Conservation (phyloP, 2,113 vertebrate genomes). For the Phylloscopus trochiloides region DNA sequence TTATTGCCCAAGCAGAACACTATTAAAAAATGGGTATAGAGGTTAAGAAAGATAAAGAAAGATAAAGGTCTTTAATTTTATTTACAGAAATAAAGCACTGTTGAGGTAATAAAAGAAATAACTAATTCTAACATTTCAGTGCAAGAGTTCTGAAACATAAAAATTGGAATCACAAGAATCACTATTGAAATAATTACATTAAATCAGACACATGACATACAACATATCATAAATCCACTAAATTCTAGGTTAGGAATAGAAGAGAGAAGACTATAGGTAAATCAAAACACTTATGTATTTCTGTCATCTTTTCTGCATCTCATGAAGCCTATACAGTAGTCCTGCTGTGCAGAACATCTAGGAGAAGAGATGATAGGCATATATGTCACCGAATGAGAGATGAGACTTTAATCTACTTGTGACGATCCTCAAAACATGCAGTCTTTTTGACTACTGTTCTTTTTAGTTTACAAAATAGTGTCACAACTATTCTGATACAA, state of each 20-base stretch:
- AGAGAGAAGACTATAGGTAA: conserved; percentile 6
- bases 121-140: neutral
- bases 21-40: conserved; percentile 19
- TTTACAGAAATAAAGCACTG: neutral
- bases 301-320: conserved; percentile 36
- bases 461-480: conserved; percentile 54
- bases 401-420: conserved; percentile 49
- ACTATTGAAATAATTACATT: neutral
- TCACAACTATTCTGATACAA: conserved; percentile 19
- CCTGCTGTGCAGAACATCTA: conserved; percentile 12
- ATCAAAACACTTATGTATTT: conserved; percentile 44
- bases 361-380: conserved; percentile 26
- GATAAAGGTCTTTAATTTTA: conserved; percentile 4
- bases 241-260: conserved; percentile 17
- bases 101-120: neutral
- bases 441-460: conserved; percentile 27
- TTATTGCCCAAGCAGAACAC: conserved; percentile 51
- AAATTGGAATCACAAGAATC: neutral
- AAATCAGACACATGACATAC: neutral
- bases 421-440: neutral
- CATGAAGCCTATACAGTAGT: neutral
- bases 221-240: neutral
- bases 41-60: conserved; percentile 42
- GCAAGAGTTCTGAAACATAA: neutral
- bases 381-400: conserved; percentile 11